Evolutionary conservation across 2,113 vertebrate species (phyloP).

Genomic region (Nothoprocta perdicaria): DNA sequence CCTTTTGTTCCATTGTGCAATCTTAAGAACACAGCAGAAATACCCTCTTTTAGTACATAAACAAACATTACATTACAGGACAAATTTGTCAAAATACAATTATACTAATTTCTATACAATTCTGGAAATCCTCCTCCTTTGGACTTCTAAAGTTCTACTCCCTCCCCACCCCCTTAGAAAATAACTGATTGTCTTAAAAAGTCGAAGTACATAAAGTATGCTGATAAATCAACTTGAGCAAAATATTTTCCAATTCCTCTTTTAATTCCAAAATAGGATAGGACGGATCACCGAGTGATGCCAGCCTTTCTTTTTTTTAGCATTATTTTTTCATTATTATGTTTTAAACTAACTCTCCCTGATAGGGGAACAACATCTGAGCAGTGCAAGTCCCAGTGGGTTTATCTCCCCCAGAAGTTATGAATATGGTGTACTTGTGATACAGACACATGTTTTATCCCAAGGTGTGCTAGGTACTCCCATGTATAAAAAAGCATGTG

Average conservation of each 20-base stretch:
- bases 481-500: not conserved
- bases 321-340: not conserved
- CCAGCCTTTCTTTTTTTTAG: not conserved
- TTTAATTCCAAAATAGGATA: constrained; percentile 19
- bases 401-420: not conserved
- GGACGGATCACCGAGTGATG: not conserved
- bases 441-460: constrained; percentile 16
- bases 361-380: not conserved
- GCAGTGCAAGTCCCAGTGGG: constrained; percentile 14
- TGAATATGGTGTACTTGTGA: not conserved
- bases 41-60: constrained; percentile 51
- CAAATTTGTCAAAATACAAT: constrained; percentile 24
- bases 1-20: constrained; percentile 33
- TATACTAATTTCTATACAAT: constrained; percentile 38
- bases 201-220: not conserved
- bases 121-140: constrained; percentile 20
- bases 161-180: not conserved
- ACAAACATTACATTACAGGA: constrained; percentile 16
- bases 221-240: constrained; percentile 11
- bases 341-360: constrained; percentile 1
- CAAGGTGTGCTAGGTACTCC: constrained; percentile 20
- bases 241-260: constrained; percentile 26
- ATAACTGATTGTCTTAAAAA: not conserved
- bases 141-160: not conserved
- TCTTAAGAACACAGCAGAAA: constrained; percentile 49